Conservation (phyloP, 37 sponge, comb jelly and placozoan species). For the Axinella damicornis region DNA sequence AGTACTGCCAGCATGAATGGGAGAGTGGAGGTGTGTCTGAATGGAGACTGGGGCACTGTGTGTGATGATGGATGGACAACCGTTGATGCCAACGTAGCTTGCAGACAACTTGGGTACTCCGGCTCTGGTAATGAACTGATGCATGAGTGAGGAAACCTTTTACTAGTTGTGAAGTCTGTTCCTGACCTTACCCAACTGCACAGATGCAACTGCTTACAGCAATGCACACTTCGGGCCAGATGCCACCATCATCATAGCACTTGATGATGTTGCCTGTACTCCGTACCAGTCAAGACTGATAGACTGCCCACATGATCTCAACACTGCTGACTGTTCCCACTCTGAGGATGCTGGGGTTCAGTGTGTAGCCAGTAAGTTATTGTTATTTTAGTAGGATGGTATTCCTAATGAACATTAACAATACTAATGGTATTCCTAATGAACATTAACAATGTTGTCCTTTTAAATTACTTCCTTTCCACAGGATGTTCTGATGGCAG, state of each 20-base stretch:
- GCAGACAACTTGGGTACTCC: constrained; percentile 9
- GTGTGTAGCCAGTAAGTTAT: background rate
- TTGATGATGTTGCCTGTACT: constrained; percentile 12
- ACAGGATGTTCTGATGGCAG: constrained; percentile 16
- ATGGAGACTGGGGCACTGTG: constrained; percentile 16
- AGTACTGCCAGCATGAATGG: constrained; percentile 6
- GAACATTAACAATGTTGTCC: no score
- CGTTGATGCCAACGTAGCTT: constrained; percentile 17
- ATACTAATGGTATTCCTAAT: no score
- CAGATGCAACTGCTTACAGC: no score
- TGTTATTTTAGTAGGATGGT: background rate
- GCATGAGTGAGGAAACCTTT: no score
- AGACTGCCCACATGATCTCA: background rate
- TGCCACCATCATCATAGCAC: background rate
- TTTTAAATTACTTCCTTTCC: background rate
- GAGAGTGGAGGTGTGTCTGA: constrained; percentile 43
- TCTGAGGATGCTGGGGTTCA: no score
- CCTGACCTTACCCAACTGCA: no score
- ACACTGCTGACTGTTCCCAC: no score
- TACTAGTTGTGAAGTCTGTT: no score
- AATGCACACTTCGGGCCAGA: background rate
- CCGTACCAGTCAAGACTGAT: background rate
- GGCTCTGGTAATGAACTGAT: constrained; percentile 3
- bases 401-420: no score
- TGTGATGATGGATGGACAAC: constrained; percentile 13